Conservation (phyloP, 2,113 vertebrate species). For the Paradoxurus hermaphroditus region DNA sequence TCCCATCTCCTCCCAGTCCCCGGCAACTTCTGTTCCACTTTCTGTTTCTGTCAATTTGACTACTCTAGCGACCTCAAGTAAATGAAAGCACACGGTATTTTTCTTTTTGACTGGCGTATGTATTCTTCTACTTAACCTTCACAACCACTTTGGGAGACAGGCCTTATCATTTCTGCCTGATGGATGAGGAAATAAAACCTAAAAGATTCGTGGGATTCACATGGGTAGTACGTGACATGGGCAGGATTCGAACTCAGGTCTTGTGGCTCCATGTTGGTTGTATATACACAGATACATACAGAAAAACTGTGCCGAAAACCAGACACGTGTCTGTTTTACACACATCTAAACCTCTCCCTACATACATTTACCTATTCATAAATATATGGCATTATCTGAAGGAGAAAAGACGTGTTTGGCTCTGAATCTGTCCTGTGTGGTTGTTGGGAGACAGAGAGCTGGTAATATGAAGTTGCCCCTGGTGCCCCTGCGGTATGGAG, state of each 20-base stretch:
- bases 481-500: background rate
- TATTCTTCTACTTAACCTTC: background rate
- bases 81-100: background rate
- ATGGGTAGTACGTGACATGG: background rate
- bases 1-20: no score
- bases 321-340: background rate
- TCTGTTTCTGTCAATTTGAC: background rate
- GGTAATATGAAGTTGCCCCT: background rate
- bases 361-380: background rate
- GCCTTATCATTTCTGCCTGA: background rate
- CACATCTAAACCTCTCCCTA: background rate
- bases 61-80: background rate
- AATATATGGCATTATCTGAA: background rate
- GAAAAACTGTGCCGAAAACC: background rate
- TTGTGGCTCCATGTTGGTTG: background rate
- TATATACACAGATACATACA: background rate
- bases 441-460: background rate
- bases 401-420: background rate
- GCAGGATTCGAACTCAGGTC: background rate
- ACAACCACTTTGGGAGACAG: background rate
- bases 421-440: background rate
- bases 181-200: background rate
- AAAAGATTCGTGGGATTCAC: background rate
- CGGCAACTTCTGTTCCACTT: background rate
- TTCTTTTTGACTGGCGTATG: background rate